Percentiles rank a stretch among this genome's conserved stretches.
Evolutionary conservation across 2,888 invertebrate species (phyloP).

Genomic region (Dysmachus trigonus): DNA sequence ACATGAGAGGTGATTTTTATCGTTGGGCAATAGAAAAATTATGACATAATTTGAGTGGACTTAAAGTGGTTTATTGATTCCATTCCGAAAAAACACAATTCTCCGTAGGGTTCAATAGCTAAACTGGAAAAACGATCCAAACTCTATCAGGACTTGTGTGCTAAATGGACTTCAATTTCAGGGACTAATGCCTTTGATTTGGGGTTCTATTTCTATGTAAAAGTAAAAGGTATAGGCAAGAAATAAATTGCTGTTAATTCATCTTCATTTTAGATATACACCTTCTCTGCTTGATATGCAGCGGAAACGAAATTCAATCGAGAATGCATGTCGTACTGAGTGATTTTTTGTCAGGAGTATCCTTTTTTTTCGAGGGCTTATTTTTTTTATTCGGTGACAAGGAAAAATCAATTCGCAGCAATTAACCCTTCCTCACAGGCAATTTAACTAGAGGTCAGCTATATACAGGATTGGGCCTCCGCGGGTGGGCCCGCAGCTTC

Average conservation of each 20-base stretch:
- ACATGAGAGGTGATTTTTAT: background rate
- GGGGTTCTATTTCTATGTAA: no score
- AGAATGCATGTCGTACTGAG: background rate
- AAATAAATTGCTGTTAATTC: background rate
- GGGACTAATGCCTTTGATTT: background rate
- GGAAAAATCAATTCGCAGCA: background rate
- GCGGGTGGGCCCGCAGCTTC: background rate
- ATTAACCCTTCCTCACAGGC: background rate
- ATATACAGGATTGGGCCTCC: background rate
- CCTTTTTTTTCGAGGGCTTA: background rate
- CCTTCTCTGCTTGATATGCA: background rate
- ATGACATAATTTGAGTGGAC: background rate
- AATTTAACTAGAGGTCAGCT: background rate
- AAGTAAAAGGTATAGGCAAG: background rate
- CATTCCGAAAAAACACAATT: background rate
- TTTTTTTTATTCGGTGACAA: background rate
- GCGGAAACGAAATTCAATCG: background rate
- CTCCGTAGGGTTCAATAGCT: background rate
- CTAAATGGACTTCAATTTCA: background rate
- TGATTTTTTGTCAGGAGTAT: background rate
- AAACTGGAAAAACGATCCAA: background rate
- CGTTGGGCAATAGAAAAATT: background rate
- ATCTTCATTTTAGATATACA: background rate
- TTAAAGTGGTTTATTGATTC: background rate
- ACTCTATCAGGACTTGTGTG: background rate